These are phyloP conservation scores for Steinernema scapterisci DNA, from an alignment of 2,888 invertebrate species.

Conservation along the genomic window DNA sequence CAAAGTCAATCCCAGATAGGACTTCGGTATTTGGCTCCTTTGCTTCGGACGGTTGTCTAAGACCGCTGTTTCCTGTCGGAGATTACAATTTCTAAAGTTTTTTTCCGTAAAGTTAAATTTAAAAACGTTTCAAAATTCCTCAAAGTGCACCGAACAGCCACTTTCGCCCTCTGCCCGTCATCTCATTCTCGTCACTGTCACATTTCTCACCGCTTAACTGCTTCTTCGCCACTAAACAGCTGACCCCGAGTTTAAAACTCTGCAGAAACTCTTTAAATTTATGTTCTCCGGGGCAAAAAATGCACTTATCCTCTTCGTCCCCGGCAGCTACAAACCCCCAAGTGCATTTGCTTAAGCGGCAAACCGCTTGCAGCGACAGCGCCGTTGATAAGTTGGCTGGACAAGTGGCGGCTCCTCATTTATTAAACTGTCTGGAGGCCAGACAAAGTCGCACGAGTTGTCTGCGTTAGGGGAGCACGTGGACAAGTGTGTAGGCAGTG, in stretches of 20 bases:
- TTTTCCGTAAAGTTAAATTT: no score
- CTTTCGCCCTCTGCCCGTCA: no score
- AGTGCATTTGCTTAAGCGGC: slow-evolving; percentile 7
- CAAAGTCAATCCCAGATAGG: no score
- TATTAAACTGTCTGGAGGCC: slow-evolving; percentile 11
- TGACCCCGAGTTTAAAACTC: neutral
- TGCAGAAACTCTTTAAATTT: neutral
- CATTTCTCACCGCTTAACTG: neutral
- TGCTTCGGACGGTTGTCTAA: no score
- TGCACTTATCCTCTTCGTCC: neutral
- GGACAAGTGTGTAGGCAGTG: neutral
- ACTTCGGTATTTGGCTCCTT: no score
- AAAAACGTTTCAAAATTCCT: no score
- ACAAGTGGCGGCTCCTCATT: neutral
- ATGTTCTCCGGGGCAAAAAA: neutral
- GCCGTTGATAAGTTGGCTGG: neutral
- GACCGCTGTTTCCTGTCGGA: no score
- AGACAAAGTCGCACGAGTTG: neutral
- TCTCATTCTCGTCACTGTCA: no score
- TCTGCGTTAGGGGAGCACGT: slow-evolving; percentile 13
- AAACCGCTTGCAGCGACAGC: neutral
- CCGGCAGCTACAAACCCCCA: neutral
- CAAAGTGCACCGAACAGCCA: no score
- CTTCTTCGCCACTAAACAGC: neutral
- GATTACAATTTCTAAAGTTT: no score